Percentiles rank a stretch among this genome's conserved stretches.
These are phyloP conservation scores for Drosophila santomea DNA, from an alignment of 1,140 invertebrate species.

Conservation along the genomic window DNA sequence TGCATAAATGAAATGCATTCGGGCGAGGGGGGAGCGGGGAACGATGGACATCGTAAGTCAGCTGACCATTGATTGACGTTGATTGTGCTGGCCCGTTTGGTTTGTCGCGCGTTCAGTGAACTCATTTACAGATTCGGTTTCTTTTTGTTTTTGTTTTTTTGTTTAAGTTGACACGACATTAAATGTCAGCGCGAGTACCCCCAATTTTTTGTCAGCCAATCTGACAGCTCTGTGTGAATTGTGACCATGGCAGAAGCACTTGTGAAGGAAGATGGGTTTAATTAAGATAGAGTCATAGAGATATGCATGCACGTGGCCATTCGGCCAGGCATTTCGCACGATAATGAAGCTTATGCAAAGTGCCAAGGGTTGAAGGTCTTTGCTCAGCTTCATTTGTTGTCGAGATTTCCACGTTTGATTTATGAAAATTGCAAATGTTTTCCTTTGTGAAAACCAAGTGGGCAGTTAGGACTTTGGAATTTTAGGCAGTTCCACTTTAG, in stretches of 20 bases:
- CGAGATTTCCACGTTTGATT: slow-evolving; percentile 20
- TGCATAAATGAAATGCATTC: slow-evolving; percentile 30
- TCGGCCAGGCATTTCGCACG: slow-evolving; percentile 19
- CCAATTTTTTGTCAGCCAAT: slow-evolving; percentile 10
- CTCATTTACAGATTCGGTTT: slow-evolving; percentile 45
- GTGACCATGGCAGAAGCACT: slow-evolving; percentile 32
- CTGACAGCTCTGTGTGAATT: slow-evolving; percentile 19
- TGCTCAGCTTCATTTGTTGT: slow-evolving; percentile 8
- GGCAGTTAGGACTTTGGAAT: background rate
- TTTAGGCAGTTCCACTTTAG: slow-evolving; percentile 9
- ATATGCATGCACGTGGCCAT: slow-evolving; percentile 21
- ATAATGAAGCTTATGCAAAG: slow-evolving; percentile 38
- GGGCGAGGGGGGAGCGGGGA: background rate
- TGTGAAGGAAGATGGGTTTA: slow-evolving; percentile 4
- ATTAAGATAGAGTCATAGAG: slow-evolving; percentile 25
- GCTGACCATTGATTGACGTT: slow-evolving; percentile 64
- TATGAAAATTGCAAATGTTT: slow-evolving; percentile 29
- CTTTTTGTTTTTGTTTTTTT: slow-evolving; percentile 14
- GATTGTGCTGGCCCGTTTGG: slow-evolving; percentile 43
- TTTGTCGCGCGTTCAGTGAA: slow-evolving; percentile 57
- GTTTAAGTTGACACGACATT: slow-evolving; percentile 33
- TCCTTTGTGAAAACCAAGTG: slow-evolving; percentile 5
- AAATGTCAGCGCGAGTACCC: slow-evolving; percentile 23
- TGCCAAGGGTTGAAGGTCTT: slow-evolving; percentile 33
- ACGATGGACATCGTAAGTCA: slow-evolving; percentile 39